phyloP scores from a whole-genome alignment of 2,888 invertebrate genomes.

The Leptinotarsa peninsularis region DNA sequence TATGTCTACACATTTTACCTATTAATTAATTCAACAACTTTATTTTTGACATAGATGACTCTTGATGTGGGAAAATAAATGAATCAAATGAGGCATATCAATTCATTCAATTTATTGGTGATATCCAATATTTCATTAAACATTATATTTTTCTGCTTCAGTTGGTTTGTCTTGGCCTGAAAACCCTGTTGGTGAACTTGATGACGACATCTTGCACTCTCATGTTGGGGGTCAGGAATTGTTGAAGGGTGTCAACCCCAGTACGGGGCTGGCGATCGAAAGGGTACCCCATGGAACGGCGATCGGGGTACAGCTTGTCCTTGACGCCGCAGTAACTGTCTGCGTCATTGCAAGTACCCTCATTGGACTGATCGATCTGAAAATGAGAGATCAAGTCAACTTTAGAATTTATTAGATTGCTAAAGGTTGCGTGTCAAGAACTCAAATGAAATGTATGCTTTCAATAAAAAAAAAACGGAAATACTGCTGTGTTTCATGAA shows the following conservation, averaged over 20 bases:
- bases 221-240: conserved; percentile 83
- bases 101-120: too few species aligned
- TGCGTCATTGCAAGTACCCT: conserved; percentile 77
- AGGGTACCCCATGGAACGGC: conserved; percentile 87
- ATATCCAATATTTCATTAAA: too few species aligned
- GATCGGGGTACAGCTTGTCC: conserved; percentile 83
- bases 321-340: conserved; percentile 84
- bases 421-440: too few species aligned
- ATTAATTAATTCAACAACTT: too few species aligned
- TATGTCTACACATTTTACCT: too few species aligned
- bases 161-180: conserved; percentile 34
- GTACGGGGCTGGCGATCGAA: conserved; percentile 75
- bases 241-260: conserved; percentile 70
- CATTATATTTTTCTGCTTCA: not conserved
- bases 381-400: conserved; percentile 22
- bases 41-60: too few species aligned
- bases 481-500: too few species aligned
- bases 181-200: conserved; percentile 70
- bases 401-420: too few species aligned
- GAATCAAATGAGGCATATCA: too few species aligned
- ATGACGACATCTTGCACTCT: conserved; percentile 73
- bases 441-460: too few species aligned
- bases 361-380: conserved; percentile 69
- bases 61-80: too few species aligned
- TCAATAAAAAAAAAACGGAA: too few species aligned